Conservation (phyloP, 2,113 vertebrate genomes). For the Coryphaenoides rupestris region DNA sequence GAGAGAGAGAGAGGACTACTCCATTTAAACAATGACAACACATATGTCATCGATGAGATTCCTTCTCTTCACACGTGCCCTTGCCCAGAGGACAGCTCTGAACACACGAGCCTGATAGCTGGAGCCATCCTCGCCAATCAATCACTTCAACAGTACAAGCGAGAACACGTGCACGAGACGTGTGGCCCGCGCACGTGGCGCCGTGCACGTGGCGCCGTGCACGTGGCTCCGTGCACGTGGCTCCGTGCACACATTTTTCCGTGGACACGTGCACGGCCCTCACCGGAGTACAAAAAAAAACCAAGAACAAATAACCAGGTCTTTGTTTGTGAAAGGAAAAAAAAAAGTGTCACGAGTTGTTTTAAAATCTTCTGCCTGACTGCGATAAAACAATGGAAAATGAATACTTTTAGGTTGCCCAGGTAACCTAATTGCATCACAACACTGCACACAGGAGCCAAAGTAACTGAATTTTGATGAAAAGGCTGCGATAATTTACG, state of each 20-base stretch:
- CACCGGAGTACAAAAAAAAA: no score
- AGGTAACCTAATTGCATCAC: constrained; percentile 99
- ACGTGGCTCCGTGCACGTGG: no score
- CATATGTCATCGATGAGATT: no score
- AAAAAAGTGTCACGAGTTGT: constrained; percentile 81
- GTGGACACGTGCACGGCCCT: no score
- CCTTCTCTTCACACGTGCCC: no score
- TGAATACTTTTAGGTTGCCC: constrained; percentile 99
- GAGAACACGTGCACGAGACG: no score
- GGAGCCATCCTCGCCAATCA: constrained; percentile 50
- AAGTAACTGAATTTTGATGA: constrained; percentile 99
- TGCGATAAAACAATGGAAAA: constrained; percentile 98
- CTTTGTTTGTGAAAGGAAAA: constrained; percentile 60
- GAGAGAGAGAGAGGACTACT: neutral
- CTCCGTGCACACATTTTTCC: no score
- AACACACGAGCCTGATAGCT: constrained; percentile 49
- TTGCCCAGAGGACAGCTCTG: constrained; percentile 63
- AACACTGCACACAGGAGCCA: constrained; percentile 99
- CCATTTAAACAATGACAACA: no score
- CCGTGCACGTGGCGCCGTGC: no score
- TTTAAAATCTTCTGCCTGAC: constrained; percentile 90
- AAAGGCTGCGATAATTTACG: constrained; percentile 99
- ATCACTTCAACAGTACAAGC: constrained; percentile 19
- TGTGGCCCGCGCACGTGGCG: no score
- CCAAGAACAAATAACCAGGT: constrained; percentile 41